Evolutionary conservation across 2,113 vertebrate genomes (phyloP).

Genomic region (Microtus oregoni): DNA sequence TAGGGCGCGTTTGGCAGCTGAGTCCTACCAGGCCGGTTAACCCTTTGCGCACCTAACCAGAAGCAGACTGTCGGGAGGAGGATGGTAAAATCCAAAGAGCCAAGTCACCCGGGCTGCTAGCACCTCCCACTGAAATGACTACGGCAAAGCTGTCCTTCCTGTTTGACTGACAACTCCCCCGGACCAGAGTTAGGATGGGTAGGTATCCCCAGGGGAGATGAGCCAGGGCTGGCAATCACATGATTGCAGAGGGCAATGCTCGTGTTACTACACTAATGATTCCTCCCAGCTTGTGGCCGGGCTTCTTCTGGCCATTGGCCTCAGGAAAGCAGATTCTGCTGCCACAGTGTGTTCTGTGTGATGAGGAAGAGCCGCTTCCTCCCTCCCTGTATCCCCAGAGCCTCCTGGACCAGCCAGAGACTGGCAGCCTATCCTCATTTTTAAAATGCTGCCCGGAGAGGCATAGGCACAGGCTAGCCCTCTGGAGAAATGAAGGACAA

Average conservation of each 20-base stretch:
- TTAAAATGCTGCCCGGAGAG: background rate
- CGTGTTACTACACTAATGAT: background rate
- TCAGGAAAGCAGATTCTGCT: background rate
- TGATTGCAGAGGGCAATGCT: background rate
- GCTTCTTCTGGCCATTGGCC: background rate
- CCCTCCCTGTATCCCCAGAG: background rate
- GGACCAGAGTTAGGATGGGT: too few species aligned
- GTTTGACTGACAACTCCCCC: background rate
- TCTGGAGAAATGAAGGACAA: background rate
- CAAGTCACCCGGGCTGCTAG: background rate
- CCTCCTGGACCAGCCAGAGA: background rate
- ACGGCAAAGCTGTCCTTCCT: background rate
- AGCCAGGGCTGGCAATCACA: background rate
- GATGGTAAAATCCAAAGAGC: background rate
- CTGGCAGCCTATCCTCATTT: background rate
- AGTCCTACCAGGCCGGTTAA: slow-evolving; percentile 81
- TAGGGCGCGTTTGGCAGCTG: slow-evolving; percentile 84
- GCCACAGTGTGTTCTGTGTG: background rate
- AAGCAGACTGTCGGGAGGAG: slow-evolving; percentile 13
- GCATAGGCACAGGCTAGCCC: background rate
- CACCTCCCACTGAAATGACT: background rate
- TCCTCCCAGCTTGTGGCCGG: background rate
- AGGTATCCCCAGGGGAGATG: background rate
- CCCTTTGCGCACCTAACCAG: slow-evolving; percentile 79
- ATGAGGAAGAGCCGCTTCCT: background rate